phyloP scores from a whole-genome alignment of 2,113 vertebrate genomes.

The Leptodactylus fuscus region DNA sequence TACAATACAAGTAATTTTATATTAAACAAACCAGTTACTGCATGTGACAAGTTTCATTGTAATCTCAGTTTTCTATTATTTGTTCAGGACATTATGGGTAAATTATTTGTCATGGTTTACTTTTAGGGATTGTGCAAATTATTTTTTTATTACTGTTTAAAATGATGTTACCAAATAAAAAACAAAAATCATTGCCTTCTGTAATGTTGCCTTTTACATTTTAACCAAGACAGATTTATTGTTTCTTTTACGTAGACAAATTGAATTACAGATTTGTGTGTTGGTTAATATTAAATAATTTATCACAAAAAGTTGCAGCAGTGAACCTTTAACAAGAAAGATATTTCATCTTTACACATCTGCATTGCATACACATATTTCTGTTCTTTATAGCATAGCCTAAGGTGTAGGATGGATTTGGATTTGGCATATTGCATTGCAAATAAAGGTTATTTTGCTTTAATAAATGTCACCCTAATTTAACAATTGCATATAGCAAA shows the following conservation, averaged over 20 bases:
- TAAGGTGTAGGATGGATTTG: constrained; percentile 9
- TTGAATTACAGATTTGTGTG: constrained; percentile 48
- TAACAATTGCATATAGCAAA: no score
- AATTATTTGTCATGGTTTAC: not conserved
- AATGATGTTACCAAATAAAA: constrained; percentile 15
- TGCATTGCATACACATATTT: constrained; percentile 7
- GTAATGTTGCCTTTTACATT: constrained; percentile 3
- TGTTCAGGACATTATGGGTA: not conserved
- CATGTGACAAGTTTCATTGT: not conserved
- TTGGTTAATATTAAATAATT: constrained; percentile 44
- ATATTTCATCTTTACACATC: constrained; percentile 26
- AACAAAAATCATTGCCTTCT: constrained; percentile 38
- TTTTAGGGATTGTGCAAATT: not conserved
- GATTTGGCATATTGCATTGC: constrained; percentile 8
- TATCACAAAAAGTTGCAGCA: constrained; percentile 24
- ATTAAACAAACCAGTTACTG: no score
- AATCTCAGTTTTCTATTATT: not conserved
- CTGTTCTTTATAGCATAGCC: constrained; percentile 27
- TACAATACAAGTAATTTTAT: no score
- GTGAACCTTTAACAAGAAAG: constrained; percentile 26
- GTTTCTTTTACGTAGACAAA: constrained; percentile 45
- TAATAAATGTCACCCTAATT: constrained; percentile 31
- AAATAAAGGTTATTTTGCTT: constrained; percentile 10
- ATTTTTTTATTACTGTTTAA: constrained; percentile 26
- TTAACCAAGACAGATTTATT: constrained; percentile 38